Percentiles rank a stretch among this genome's conserved stretches.
phyloP scores from a whole-genome alignment of 2,113 vertebrate genomes.

The Paracyprichromis sp. region DNA sequence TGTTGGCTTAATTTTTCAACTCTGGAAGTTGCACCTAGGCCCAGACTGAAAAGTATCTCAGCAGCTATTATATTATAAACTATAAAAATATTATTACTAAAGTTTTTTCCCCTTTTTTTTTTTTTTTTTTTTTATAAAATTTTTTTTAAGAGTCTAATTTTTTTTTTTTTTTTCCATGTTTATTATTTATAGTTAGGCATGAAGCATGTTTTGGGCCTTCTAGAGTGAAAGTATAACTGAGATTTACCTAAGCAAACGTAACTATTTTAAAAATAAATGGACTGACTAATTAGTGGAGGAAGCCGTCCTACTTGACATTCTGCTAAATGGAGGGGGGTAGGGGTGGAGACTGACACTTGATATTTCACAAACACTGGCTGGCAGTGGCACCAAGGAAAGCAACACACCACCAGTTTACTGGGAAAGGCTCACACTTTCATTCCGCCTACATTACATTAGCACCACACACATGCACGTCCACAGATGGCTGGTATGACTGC shows the following conservation, averaged over 20 bases:
- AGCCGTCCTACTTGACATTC: slow-evolving; percentile 71
- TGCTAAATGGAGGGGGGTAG: slow-evolving; percentile 65
- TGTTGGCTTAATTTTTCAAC: not conserved
- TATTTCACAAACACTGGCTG: slow-evolving; percentile 69
- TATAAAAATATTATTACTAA: not conserved
- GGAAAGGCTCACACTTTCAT: slow-evolving; percentile 65
- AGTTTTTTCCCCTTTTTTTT: not conserved
- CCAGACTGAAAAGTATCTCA: not conserved
- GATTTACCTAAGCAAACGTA: not conserved
- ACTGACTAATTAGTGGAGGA: slow-evolving; percentile 35
- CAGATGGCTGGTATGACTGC: slow-evolving; percentile 83
- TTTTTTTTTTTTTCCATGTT: not conserved
- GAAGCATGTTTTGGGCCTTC: not conserved
- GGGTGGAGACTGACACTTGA: slow-evolving; percentile 61
- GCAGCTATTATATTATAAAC: not conserved
- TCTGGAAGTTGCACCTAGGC: not conserved
- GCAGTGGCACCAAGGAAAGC: slow-evolving; percentile 66
- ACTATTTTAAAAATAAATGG: not conserved
- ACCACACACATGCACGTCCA: slow-evolving; percentile 35
- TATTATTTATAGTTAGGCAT: not conserved
- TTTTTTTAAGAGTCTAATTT: not conserved
- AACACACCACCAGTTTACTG: slow-evolving; percentile 64
- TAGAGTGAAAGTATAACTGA: not conserved
- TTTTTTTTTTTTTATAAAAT: too few relatives aligned
- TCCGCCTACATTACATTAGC: slow-evolving; percentile 69